phyloP scores from a whole-genome alignment of 2,113 vertebrate species.

The Phyllostomus hastatus region DNA sequence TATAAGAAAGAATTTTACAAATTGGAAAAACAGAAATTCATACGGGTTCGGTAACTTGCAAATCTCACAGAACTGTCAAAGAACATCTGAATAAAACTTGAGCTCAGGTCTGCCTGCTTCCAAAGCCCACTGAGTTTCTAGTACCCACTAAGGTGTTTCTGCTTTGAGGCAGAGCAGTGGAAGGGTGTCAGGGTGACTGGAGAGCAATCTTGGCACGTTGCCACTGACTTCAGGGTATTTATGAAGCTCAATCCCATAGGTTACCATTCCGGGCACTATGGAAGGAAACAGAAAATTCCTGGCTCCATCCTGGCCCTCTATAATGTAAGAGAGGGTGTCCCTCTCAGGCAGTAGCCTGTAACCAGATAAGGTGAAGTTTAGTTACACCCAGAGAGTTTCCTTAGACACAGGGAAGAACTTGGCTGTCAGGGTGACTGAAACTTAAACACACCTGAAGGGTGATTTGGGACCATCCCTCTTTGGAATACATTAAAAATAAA shows the following conservation, averaged over 20 bases:
- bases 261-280: background rate
- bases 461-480: background rate
- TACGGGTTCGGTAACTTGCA: background rate
- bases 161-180: background rate
- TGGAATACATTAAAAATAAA: background rate
- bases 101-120: background rate
- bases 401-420: slow-evolving; percentile 45
- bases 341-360: background rate
- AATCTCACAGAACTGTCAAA: background rate
- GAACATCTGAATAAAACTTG: background rate
- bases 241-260: background rate
- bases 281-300: slow-evolving; percentile 20
- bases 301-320: background rate
- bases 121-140: background rate
- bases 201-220: background rate
- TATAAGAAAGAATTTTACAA: background rate
- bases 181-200: background rate
- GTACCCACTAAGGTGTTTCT: background rate
- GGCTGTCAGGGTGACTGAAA: slow-evolving; percentile 31
- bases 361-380: slow-evolving; percentile 37
- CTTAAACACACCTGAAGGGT: background rate
- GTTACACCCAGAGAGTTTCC: slow-evolving; percentile 32
- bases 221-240: background rate
- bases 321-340: slow-evolving; percentile 6
- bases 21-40: background rate